Percentiles rank a stretch among this genome's conserved stretches.
These are phyloP conservation scores for Laticauda colubrina DNA, from an alignment of 2,113 vertebrate species.

Conservation along the genomic window DNA sequence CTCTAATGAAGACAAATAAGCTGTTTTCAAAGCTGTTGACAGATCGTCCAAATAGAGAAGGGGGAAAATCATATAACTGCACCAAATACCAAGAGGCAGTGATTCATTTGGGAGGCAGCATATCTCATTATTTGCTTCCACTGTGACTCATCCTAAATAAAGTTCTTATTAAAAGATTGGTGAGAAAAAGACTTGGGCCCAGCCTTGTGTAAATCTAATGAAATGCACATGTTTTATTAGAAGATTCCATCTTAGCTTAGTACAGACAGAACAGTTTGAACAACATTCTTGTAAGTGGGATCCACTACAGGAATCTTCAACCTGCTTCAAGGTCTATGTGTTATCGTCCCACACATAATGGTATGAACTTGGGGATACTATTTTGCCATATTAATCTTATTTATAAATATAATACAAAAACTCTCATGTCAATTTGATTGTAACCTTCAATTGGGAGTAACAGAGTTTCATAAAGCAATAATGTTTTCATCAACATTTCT, in stretches of 20 bases:
- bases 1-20: constrained; percentile 22
- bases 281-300: background rate
- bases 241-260: background rate
- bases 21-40: background rate
- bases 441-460: background rate
- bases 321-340: background rate
- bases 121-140: background rate
- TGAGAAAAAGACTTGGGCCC: background rate
- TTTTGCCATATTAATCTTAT: background rate
- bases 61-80: background rate
- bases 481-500: background rate
- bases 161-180: background rate
- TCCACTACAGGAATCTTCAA: background rate
- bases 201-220: background rate
- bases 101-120: background rate
- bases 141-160: background rate
- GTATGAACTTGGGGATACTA: background rate
- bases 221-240: background rate
- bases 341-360: background rate
- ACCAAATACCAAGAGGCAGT: constrained; percentile 3
- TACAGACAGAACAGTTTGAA: too few relatives aligned
- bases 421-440: background rate
- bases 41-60: background rate
- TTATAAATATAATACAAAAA: background rate
- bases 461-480: background rate